phyloP scores from a whole-genome alignment of 2,888 invertebrate genomes.

The Spodoptera exigua region DNA sequence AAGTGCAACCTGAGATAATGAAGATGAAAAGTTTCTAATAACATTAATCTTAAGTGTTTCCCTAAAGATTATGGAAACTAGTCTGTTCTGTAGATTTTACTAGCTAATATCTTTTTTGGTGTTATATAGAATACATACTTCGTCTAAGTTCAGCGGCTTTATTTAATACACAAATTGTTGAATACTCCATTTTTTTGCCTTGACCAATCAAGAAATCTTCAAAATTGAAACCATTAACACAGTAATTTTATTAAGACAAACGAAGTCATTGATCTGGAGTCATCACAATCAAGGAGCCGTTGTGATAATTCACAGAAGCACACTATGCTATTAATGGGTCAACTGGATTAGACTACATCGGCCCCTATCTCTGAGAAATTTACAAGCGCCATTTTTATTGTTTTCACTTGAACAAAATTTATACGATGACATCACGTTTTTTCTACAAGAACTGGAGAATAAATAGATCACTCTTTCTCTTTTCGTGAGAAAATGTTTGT shows the following conservation, averaged over 20 bases:
- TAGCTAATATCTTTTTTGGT: no score
- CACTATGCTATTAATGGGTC: constrained; percentile 38
- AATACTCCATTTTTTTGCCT: no score
- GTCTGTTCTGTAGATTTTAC: no score
- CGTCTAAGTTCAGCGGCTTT: no score
- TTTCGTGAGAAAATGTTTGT: not conserved
- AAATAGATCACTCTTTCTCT: not conserved
- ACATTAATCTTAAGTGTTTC: constrained; percentile 20
- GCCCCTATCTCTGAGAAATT: constrained; percentile 16
- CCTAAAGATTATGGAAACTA: constrained; percentile 5
- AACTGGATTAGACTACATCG: constrained; percentile 38
- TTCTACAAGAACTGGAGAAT: not conserved
- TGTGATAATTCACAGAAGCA: constrained; percentile 22
- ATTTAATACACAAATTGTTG: no score
- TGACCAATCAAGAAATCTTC: no score
- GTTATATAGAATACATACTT: no score
- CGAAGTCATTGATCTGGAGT: constrained; percentile 26
- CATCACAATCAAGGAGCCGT: constrained; percentile 23
- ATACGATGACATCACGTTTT: not conserved
- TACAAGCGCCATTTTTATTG: constrained; percentile 15
- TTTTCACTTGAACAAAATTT: constrained; percentile 7
- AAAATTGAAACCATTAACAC: not conserved
- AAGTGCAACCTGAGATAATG: constrained; percentile 6
- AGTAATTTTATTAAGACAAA: constrained; percentile 23
- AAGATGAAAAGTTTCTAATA: constrained; percentile 27